Conservation (phyloP, 2,888 invertebrate species). For the Callyntrura guangdongensis region DNA sequence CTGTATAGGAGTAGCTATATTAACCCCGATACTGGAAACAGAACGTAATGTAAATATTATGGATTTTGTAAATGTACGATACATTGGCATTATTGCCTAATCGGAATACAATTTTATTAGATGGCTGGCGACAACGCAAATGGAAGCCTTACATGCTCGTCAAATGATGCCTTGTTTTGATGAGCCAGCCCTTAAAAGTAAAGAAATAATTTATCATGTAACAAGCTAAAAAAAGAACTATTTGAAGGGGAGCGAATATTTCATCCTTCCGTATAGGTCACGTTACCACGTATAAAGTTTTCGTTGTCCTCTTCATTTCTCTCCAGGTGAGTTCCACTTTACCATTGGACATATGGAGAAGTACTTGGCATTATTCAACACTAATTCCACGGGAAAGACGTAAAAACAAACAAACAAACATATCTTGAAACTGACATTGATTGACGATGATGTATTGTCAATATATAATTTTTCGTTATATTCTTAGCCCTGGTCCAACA, state of each 20-base stretch:
- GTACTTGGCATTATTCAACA: slow-evolving; percentile 73
- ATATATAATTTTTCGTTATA: no score
- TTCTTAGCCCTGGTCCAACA: slow-evolving; percentile 56
- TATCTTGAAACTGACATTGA: no score
- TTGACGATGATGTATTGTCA: no score
- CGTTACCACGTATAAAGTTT: not conserved
- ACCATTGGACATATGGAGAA: slow-evolving; percentile 66
- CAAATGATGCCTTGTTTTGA: slow-evolving; percentile 81
- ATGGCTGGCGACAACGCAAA: slow-evolving; percentile 80
- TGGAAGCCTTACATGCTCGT: slow-evolving; percentile 81
- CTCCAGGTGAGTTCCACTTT: slow-evolving; percentile 66
- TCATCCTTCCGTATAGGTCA: slow-evolving; percentile 11
- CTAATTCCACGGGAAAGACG: slow-evolving; percentile 48
- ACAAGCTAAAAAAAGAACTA: no score
- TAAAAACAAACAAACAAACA: slow-evolving; percentile 5
- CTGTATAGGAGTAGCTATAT: slow-evolving; percentile 80
- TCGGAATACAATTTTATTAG: no score
- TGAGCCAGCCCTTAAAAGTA: slow-evolving; percentile 79
- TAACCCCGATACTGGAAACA: slow-evolving; percentile 64
- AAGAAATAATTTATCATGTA: no score
- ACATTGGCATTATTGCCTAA: no score
- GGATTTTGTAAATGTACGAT: no score
- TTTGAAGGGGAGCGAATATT: not conserved
- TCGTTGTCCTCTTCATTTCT: no score
- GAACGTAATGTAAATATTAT: slow-evolving; percentile 65